Evolutionary conservation across 2,113 vertebrate genomes (phyloP).

Genomic region (Gadus macrocephalus): DNA sequence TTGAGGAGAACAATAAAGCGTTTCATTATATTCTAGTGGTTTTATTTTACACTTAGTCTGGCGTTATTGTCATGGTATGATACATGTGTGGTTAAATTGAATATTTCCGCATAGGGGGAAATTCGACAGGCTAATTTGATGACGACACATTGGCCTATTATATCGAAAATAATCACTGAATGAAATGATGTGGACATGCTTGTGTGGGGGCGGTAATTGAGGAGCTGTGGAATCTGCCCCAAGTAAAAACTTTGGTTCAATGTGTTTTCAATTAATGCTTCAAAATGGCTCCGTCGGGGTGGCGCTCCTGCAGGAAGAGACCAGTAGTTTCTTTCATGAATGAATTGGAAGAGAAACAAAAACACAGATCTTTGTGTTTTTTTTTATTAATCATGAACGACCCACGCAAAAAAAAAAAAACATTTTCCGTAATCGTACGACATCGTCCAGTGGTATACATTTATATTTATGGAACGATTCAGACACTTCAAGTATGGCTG

Average conservation of each 20-base stretch:
- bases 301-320: constrained; percentile 71
- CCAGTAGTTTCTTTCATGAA: constrained; percentile 78
- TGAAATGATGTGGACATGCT: not conserved
- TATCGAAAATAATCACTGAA: no score
- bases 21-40: no score
- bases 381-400: not conserved
- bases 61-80: no score
- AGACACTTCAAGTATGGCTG: constrained; percentile 35
- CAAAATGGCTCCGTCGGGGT: constrained; percentile 84
- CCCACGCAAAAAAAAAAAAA: not conserved
- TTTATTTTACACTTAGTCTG: no score
- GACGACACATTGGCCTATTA: no score
- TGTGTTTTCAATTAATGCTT: constrained; percentile 87
- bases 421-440: not conserved
- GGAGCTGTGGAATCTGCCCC: not conserved
- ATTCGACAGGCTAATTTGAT: no score
- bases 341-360: constrained; percentile 64
- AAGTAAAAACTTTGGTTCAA: constrained; percentile 18
- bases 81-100: no score
- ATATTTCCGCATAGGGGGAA: no score
- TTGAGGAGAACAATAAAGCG: no score
- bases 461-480: constrained; percentile 4
- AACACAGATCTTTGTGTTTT: not conserved
- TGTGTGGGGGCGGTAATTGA: not conserved
- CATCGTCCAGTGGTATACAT: not conserved